Evolutionary conservation across 2,113 vertebrate species (phyloP).

Genomic region (Xiphias gladius): DNA sequence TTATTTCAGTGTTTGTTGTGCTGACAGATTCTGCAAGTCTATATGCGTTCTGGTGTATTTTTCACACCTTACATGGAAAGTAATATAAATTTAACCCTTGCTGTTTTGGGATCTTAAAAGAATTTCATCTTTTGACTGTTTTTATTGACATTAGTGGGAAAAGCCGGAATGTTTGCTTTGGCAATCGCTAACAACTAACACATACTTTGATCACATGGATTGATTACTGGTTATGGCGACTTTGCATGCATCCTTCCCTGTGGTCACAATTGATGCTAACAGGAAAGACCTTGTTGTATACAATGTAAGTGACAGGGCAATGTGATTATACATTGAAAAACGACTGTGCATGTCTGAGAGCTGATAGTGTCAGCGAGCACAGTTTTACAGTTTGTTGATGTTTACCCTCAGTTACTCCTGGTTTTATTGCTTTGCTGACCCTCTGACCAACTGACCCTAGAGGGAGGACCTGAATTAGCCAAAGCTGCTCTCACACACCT

Average conservation of each 20-base stretch:
- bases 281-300: not conserved
- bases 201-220: not conserved
- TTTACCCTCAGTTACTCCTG: constrained; percentile 18
- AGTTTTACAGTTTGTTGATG: constrained; percentile 64
- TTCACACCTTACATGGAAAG: constrained; percentile 70
- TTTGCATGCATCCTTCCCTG: not conserved
- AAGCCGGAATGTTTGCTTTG: not conserved
- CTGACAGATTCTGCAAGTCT: constrained; percentile 75
- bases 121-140: not conserved
- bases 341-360: not conserved
- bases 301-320: not conserved
- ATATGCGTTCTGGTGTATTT: constrained; percentile 69
- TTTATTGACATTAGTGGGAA: not conserved
- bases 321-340: not conserved
- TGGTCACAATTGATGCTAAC: not conserved
- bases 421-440: constrained; percentile 61
- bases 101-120: constrained; percentile 12
- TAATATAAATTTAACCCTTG: constrained; percentile 63
- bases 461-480: not conserved
- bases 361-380: constrained; percentile 17
- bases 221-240: not conserved
- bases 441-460: constrained; percentile 65
- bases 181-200: not conserved
- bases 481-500: constrained; percentile 23
- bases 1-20: constrained; percentile 64